Evolutionary conservation across 2,797 vertebrate species (phyloP), one percentile per base, ranked within the genome.

Genomic region (Chlorospingus semifuscus): DNA sequence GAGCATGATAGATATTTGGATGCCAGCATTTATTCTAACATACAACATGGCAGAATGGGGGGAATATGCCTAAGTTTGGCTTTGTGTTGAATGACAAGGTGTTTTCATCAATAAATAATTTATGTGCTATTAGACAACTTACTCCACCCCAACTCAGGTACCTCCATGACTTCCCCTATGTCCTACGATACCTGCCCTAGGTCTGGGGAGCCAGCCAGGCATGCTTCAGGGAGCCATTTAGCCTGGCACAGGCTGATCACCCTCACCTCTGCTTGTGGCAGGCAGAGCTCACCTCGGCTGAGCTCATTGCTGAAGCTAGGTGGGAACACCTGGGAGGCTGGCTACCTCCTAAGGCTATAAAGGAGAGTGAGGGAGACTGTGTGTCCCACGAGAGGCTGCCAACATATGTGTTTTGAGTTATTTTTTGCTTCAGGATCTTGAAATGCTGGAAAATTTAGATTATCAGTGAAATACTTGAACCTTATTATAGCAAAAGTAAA

Each of bases 361-460:
- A 80, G 49, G 49, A 39, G 55, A 15, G 29, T 30, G 64, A 66
- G 22, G 42, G 39, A 85, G 2, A 7, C 13, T 6, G 1, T 12
- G 5, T 60, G 32, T 18, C 14, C 15, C 41, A 17, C 50, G 18
- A 29, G 71, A 26, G 2, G 24, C 3, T 12, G 4, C 7, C 26
- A 55, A 6, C 2, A 9, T 16, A 3, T 0, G 13, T 39, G 20
- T 2, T n/a, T 53, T 46, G 32, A 8, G 3, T 5, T 52, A 52
- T 52, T 52, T 53, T 59, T 44, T 49, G 9, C 41, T 78, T 61
- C 21, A 49, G 37, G 14, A 20, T 32, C 19, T 49, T 44, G 22
- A 77, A 80, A 66, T 70, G n/a, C 12, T 66, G 41, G 17, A 77
- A 91, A 89, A 59, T 12, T 61, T 83, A 18, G 19, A 49, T 44